phyloP scores from a whole-genome alignment of 2,113 vertebrate genomes.

The Microcebus lehilahytsara region DNA sequence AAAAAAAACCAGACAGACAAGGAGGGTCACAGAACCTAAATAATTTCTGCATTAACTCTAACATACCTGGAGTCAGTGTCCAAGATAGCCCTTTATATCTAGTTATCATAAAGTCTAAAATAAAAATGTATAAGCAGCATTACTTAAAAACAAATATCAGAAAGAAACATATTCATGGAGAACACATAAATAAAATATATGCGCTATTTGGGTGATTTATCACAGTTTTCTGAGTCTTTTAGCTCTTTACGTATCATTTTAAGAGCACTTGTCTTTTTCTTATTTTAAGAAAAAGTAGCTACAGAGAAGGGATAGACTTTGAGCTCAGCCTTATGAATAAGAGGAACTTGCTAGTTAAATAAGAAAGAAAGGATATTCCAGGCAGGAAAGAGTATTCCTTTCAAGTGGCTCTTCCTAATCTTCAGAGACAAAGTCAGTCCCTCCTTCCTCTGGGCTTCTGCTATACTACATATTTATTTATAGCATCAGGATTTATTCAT shows the following conservation, averaged over 20 bases:
- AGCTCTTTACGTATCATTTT: background rate
- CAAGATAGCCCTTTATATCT: background rate
- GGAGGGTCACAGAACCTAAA: background rate
- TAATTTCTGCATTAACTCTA: constrained; percentile 27
- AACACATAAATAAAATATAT: background rate
- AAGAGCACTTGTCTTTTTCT: background rate
- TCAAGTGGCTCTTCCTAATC: background rate
- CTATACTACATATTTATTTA: background rate
- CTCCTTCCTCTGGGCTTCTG: background rate
- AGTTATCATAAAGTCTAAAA: background rate
- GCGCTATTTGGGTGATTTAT: background rate
- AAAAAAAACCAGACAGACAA: constrained; percentile 17
- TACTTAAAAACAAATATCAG: constrained; percentile 12
- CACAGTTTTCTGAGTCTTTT: background rate
- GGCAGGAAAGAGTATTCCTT: background rate
- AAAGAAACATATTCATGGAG: background rate
- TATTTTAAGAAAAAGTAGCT: background rate
- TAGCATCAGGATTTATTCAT: background rate
- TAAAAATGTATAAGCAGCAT: background rate
- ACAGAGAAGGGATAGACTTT: background rate
- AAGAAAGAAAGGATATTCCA: background rate
- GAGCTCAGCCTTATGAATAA: background rate
- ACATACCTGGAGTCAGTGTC: background rate
- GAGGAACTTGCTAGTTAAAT: background rate
- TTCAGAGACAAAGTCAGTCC: background rate